Percentiles rank a stretch among this genome's conserved stretches.
Evolutionary conservation across 2,888 invertebrate genomes (phyloP).

Genomic region (Listrodromus nycthemerus): DNA sequence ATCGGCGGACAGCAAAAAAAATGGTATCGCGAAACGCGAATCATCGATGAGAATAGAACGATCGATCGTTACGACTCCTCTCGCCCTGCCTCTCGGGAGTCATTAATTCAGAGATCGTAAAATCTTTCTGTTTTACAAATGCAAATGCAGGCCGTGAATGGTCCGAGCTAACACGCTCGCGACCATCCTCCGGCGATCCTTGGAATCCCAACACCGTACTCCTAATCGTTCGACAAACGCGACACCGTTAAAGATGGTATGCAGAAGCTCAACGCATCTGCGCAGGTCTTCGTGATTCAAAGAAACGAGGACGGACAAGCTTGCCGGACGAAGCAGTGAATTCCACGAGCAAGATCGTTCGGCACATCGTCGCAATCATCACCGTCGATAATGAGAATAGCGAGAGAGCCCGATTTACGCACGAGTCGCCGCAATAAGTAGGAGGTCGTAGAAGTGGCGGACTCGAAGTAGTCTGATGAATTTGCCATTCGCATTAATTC

Average conservation of each 20-base stretch:
- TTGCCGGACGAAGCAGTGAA: background rate
- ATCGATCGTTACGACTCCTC: background rate
- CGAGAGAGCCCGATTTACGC: background rate
- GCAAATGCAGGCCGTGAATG: conserved; percentile 24
- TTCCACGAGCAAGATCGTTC: conserved; percentile 8
- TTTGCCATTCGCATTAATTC: conserved; percentile 62
- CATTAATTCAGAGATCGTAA: conserved; percentile 42
- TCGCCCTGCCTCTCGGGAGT: background rate
- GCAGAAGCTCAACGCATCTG: background rate
- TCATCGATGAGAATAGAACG: conserved; percentile 29
- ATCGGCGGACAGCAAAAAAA: background rate
- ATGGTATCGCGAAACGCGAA: background rate
- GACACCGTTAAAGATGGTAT: conserved; percentile 28
- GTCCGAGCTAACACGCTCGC: conserved; percentile 3
- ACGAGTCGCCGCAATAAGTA: background rate
- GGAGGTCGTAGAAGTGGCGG: conserved; percentile 34
- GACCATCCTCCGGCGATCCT: conserved; percentile 41
- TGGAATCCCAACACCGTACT: conserved; percentile 14
- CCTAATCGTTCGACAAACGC: conserved; percentile 53
- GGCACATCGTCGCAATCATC: background rate
- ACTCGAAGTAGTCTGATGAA: conserved; percentile 40
- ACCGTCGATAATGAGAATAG: conserved; percentile 28
- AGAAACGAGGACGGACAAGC: background rate
- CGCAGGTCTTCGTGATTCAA: background rate
- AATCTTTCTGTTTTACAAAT: conserved; percentile 41